Percentiles rank a stretch among this genome's conserved stretches.
Conservation (phyloP, 2,113 vertebrate genomes). For the Symphodus melops region DNA sequence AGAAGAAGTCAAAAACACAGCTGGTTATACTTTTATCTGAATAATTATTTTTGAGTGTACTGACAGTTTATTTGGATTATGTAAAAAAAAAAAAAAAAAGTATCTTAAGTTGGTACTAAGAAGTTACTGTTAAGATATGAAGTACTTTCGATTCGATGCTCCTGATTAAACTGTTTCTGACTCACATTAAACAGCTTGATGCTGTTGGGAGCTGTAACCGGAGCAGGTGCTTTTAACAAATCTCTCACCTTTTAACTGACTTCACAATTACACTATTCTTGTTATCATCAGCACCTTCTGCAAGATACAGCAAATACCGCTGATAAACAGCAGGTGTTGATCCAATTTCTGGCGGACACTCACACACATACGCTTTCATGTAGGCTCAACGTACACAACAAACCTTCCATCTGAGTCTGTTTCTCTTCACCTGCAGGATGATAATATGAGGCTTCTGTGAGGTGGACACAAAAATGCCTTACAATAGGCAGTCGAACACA, state of each 20-base stretch:
- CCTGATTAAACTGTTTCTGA: slow-evolving; percentile 16
- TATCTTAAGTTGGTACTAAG: not conserved
- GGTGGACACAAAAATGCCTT: slow-evolving; percentile 8
- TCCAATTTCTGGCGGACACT: not conserved
- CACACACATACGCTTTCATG: not conserved
- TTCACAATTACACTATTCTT: slow-evolving; percentile 27
- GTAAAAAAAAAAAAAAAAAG: too few relatives aligned
- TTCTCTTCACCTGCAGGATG: not conserved
- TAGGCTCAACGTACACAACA: not conserved
- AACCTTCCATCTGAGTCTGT: not conserved
- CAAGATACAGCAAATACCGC: slow-evolving; percentile 15
- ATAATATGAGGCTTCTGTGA: not conserved
- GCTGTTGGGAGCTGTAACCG: slow-evolving; percentile 15
- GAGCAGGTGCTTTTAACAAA: slow-evolving; percentile 50
- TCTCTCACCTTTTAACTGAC: slow-evolving; percentile 39
- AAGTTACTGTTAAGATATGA: not conserved
- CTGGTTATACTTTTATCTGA: not conserved
- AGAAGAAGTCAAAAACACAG: not conserved
- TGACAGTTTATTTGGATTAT: slow-evolving; percentile 15
- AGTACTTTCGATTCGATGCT: slow-evolving; percentile 1
- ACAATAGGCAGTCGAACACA: slow-evolving; percentile 11
- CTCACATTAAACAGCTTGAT: slow-evolving; percentile 39
- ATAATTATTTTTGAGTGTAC: slow-evolving; percentile 10
- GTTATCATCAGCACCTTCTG: slow-evolving; percentile 20
- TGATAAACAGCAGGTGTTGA: slow-evolving; percentile 38